Evolutionary conservation across 2,797 vertebrate genomes (phyloP).

Genomic region (Malacoctenus gilli): DNA sequence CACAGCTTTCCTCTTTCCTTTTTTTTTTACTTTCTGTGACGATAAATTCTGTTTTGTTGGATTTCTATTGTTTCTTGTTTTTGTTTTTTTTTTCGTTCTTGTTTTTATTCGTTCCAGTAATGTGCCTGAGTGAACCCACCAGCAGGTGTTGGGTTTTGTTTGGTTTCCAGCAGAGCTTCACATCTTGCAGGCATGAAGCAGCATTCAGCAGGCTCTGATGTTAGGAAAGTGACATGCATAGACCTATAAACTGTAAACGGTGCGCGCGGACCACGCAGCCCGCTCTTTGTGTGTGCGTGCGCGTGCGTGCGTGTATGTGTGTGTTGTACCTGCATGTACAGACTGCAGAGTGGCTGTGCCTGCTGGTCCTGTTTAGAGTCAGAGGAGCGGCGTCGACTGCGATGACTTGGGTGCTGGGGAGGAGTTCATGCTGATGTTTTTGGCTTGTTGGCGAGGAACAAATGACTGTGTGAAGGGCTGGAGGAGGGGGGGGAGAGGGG

Average conservation of each 20-base stretch:
- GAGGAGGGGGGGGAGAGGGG: constrained; percentile 13
- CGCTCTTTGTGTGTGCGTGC: constrained; percentile 20
- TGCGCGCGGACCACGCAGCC: constrained; percentile 49
- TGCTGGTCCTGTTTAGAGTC: constrained; percentile 50
- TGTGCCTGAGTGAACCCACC: constrained; percentile 70
- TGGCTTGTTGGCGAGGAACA: constrained; percentile 43
- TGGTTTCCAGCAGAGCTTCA: constrained; percentile 48
- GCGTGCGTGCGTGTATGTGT: background rate
- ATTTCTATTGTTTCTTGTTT: background rate
- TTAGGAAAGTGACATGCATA: constrained; percentile 74
- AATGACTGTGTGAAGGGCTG: constrained; percentile 19
- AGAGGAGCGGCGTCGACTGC: constrained; percentile 42
- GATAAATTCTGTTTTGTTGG: no score
- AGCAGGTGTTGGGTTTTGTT: constrained; percentile 47
- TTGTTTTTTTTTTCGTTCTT: background rate
- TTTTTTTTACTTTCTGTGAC: constrained; percentile 33
- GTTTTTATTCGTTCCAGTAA: constrained; percentile 42
- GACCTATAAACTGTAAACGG: constrained; percentile 68
- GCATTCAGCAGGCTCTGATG: constrained; percentile 70
- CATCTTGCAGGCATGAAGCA: constrained; percentile 52
- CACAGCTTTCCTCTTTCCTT: constrained; percentile 48
- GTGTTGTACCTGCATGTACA: background rate
- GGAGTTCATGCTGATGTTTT: constrained; percentile 49
- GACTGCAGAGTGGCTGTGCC: constrained; percentile 10
- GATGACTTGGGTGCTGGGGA: constrained; percentile 31